Evolutionary conservation across 2,797 vertebrate genomes (phyloP), one percentile per base, ranked within the genome.

Genomic region (Gephyroberyx darwinii): DNA sequence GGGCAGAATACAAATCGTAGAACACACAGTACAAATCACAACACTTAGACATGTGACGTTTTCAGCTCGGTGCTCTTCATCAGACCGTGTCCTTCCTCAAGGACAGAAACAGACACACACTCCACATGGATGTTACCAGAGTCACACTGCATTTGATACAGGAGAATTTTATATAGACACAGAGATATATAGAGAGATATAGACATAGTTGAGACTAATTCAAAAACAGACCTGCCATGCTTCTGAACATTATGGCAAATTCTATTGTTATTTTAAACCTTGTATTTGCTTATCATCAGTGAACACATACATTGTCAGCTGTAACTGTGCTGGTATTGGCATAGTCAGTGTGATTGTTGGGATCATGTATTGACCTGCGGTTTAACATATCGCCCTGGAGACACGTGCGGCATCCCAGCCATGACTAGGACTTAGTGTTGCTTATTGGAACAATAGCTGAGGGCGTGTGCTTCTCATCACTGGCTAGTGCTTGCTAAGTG

Each of bases 381-480:
- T 26, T 26, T 26, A 26, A 2, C 26, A 26, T 26, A 26, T 26
- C 1, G 26, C 26, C 26, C 26, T 26, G 26, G 26, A 26, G 26
- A 4, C 26, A 4, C 26, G 26, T 26, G 26, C 26, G 26, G 26
- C 26, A 26, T 26, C 26, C 26, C 26, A 26, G 26, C 26, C 26
- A 26, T 26, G 26, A 3, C 26, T 26, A 26, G 26, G 26, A 26
- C 26, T 4, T 51, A 20, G 31, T 55, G 26, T 58, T 59, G 41
- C 9, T 59, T 41, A 31, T 71, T 60, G 47, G 58, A 71, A 67
- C 76, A 78, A 81, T 82, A 69, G 56, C 69, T 76, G 81, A 80
- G 71, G 58, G 55, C 56, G 62, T 65, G 68, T 82, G 83, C 56
- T 78, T 85, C 86, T 86, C 71, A 84, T 89, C 82, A 75, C 63